Conservation (phyloP, 2,113 vertebrate genomes). For the Serinus canaria region DNA sequence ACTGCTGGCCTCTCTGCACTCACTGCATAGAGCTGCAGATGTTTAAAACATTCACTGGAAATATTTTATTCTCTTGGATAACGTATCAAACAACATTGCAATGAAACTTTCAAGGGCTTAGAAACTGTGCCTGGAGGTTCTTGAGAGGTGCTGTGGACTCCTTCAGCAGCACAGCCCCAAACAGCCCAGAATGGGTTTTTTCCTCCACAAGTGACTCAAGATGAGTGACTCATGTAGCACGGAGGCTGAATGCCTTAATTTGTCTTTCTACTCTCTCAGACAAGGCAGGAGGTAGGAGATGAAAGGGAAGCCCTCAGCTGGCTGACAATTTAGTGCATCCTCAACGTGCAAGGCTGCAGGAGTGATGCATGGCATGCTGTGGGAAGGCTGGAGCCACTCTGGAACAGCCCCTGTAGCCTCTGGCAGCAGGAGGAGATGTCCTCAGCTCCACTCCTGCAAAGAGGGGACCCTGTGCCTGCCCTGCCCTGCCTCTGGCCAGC, state of each 20-base stretch:
- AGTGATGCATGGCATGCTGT: rapidly evolving
- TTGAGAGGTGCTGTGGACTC: background rate
- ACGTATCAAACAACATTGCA: slow-evolving; percentile 41
- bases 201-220: background rate
- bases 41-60: slow-evolving; percentile 59
- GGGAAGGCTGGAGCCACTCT: background rate
- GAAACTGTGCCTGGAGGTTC: slow-evolving; percentile 33
- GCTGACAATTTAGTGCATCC: background rate
- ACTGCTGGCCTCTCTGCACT: background rate
- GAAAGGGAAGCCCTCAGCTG: background rate
- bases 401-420: background rate
- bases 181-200: background rate
- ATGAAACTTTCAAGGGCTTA: slow-evolving; percentile 46
- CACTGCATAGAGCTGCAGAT: slow-evolving; percentile 11
- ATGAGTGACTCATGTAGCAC: background rate
- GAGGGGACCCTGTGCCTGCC: background rate
- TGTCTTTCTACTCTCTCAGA: background rate
- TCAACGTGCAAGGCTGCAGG: rapidly evolving
- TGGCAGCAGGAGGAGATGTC: background rate
- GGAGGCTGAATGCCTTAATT: background rate
- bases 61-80: slow-evolving; percentile 66
- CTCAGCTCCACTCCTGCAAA: rapidly evolving
- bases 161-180: background rate
- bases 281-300: background rate
- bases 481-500: background rate